These are phyloP conservation scores for Muscicapa adusta DNA, from an alignment of 2,113 vertebrate species.

Conservation along the genomic window DNA sequence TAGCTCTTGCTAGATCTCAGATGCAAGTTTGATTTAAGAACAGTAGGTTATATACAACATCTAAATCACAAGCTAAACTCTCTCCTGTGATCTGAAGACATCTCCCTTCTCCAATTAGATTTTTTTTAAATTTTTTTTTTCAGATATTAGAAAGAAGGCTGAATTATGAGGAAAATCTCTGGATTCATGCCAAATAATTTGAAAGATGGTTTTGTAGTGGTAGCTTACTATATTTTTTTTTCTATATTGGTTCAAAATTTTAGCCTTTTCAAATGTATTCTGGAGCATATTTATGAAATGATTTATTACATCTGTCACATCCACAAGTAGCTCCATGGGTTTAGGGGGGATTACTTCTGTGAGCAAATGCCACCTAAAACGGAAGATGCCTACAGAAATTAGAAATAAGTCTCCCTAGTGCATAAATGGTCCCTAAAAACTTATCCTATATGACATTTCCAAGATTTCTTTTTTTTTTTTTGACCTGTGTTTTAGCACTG, in stretches of 20 bases:
- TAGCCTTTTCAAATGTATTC: neutral
- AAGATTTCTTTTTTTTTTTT: neutral
- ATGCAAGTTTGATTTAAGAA: neutral
- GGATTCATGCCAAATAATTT: neutral
- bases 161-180: neutral
- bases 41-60: neutral
- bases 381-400: neutral
- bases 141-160: neutral
- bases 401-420: neutral
- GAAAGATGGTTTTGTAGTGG: neutral
- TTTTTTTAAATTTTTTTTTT: neutral
- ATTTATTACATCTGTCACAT: neutral
- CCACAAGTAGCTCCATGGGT: neutral
- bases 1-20: neutral
- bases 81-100: neutral
- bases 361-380: neutral
- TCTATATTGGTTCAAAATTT: neutral
- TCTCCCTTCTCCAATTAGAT: accelerated
- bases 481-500: neutral
- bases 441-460: neutral
- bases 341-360: neutral
- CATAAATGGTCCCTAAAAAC: neutral
- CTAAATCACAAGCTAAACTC: neutral
- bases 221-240: neutral
- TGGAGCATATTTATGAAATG: neutral